Base-by-base conservation (phyloP, 35 echinoderm and acorn worm genomes). In the Ophiothrix spiculata region DNA sequence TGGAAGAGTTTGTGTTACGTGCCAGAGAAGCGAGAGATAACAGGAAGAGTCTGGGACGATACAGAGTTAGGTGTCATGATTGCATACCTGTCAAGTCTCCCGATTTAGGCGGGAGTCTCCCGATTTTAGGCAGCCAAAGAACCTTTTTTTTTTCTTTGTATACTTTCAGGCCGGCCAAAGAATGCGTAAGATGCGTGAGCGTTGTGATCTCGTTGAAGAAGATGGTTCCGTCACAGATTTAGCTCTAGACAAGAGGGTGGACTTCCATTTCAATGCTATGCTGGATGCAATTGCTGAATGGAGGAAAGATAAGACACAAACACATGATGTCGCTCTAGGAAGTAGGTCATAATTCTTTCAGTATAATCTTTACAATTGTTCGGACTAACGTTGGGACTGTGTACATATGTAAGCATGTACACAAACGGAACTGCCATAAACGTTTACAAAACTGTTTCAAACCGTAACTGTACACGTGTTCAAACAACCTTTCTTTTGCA, bases 231-330 rank as follows among this genome's bases (percentile, higher is more conserved):
- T 89, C 4, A 93, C 88, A 15, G 92, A 98, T 36, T 77, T 80
- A 41, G 83, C 88, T 36, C 39, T 90, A 35, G 95, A 98, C 73
- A 93, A 90, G 64, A 46, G 92, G 45, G 95, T 98, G 31, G 95
- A 98, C 41, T 98, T 98, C 54, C 95, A 98, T 79, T 98, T 98
- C 79, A 98, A 98, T 84, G 95, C 95, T 1, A 98, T 98, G 95
- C 84, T 98, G 38, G 95, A 98, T 84, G 95, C 92, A 13, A 90
- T 98, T 25, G 91, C 95, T 35, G 95, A 98, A 46, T 98, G 95
- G 95, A 80, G 92, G 74, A 98, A 91, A 77, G 95, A 98, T 85
- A 93, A 97, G 42, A 88, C 84, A 35, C 76, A 86, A 56, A 75
- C 56, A 0, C 35, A 82, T 39, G 95, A 97, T 74, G 76, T 88